phyloP scores from a whole-genome alignment of 1,140 invertebrate species.

The Papilio helenus region DNA sequence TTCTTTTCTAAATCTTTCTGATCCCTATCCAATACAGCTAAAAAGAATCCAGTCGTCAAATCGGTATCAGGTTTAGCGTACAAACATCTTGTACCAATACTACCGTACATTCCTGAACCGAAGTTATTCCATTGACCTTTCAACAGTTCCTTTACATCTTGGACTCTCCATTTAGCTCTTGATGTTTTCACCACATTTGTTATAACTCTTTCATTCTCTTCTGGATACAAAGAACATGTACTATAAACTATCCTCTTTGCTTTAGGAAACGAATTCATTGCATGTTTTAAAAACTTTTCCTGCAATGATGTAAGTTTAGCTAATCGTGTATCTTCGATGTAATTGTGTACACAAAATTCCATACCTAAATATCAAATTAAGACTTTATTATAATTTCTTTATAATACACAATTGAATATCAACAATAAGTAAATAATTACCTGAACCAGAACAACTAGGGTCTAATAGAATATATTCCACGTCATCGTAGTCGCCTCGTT shows the following conservation, averaged over 20 bases:
- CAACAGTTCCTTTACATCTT: constrained; percentile 84
- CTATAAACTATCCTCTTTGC: constrained; percentile 96
- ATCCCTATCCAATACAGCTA: constrained; percentile 92
- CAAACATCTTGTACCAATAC: constrained; percentile 89
- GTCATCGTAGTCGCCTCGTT: constrained; percentile 85
- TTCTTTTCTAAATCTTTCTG: constrained; percentile 57
- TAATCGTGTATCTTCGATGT: constrained; percentile 83
- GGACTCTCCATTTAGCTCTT: constrained; percentile 85
- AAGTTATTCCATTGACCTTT: constrained; percentile 87
- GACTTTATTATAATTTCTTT: not conserved
- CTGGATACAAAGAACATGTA: constrained; percentile 94
- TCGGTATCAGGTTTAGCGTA: constrained; percentile 90
- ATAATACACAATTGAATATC: not conserved
- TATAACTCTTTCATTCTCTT: constrained; percentile 97
- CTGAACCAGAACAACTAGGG: constrained; percentile 97
- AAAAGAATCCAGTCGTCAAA: constrained; percentile 96
- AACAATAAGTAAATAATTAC: constrained; percentile 64
- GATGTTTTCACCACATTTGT: constrained; percentile 84
- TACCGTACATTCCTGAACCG: constrained; percentile 85
- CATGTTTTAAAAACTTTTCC: constrained; percentile 92
- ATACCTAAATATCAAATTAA: constrained; percentile 63
- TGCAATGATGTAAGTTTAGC: constrained; percentile 91
- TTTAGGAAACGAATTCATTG: constrained; percentile 91
- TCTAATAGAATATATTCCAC: constrained; percentile 97
- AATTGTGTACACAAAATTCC: constrained; percentile 73